Evolutionary conservation across 2,888 invertebrate genomes (phyloP), one percentile per base, ranked within the genome.

Genomic region (Aricia artaxerxes): DNA sequence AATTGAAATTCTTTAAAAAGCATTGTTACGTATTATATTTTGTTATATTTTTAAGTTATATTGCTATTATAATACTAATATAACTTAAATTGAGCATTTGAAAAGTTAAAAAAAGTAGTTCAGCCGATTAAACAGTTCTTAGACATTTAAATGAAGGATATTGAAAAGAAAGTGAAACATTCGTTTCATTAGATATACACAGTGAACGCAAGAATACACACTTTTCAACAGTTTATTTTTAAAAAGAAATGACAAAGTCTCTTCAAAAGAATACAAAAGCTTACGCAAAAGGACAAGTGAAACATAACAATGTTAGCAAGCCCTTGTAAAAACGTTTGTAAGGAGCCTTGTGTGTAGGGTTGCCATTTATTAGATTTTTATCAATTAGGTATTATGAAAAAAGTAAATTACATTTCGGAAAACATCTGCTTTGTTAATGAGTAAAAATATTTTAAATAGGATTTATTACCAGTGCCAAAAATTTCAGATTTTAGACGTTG

Each of bases 261-360:
- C 76, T 4, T 35, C 73, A 73, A 75, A 75, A 75, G 78, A 75
- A 61, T 75, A 38, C 44, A 44, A 40, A 78, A 57, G 73, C 73
- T 49, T 72, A 35, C 78, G 53, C 61, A 82, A 80, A 77, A 79
- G 78, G 80, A 80, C 73, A 79, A 81, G 81, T 80, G 80, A 82
- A 80, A 80, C 79, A 80, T 80, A 82, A 82, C 78, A 82, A 83
- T 80, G 83, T 84, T 84, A 82, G 49, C 83, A 82, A 79, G 80
- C 81, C 83, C 83, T 82, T 84, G 82, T 81, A 82, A 85, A 87
- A 86, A 87, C 87, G 87, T 87, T 88, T 85, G 88, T 86, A 85
- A 84, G 35, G 69, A 38, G 69, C 69, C 35, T 69, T 69, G 35
- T 35, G 35, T 1, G 13, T 11, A 69, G 69, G 69, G 69, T 16